Evolutionary conservation across 2,113 vertebrate species (phyloP), one percentile per base, ranked within the genome.

Genomic region (Semnopithecus entellus): DNA sequence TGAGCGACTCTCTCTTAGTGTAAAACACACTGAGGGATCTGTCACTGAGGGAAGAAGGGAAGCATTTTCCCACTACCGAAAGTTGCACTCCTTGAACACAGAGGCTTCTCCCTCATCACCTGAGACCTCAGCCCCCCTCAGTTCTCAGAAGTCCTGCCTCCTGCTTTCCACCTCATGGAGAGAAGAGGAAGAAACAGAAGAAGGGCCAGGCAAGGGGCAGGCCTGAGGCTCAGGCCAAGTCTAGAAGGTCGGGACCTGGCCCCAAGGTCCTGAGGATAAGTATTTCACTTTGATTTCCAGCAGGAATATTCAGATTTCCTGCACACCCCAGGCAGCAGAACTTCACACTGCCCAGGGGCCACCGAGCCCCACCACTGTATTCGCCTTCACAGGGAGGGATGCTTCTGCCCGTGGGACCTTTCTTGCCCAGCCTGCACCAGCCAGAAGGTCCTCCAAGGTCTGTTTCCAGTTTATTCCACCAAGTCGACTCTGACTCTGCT

Each of bases 101-200:
- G 2, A 13, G 75, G 13, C 27, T 80, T 76, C n/a, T 73, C 59
- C 25, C 10, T 48, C 10, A 6, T 40, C 66, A 48, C n/a, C 75
- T 9, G 35, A 83, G 73, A 45, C 30, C 55, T 79, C 23, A 3
- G 12, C 16, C 38, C 40, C 45, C n/a, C 43, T 52, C 22, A 64
- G 52, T 40, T 23, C 59, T 94, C 75, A 50, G 88, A 90, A 79
- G 38, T 38, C 66, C 75, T 59, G 48, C 81, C 78, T 88, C 59
- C 40, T 40, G 10, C 27, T 18, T 88, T 40, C 76, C 40, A n/a
- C 30, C 50, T 88, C 25, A 82, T 5, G 6, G 68, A 88, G 23
- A 50, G 23, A 73, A 43, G 35, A n/a, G 78, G 79, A 50, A 52
- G 43, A 95, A n/a, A 45, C 6, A 48, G 52, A 22, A 7, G n/a